Conservation (phyloP, 2,113 vertebrate genomes). For the Tretioscincus oriximinensis region DNA sequence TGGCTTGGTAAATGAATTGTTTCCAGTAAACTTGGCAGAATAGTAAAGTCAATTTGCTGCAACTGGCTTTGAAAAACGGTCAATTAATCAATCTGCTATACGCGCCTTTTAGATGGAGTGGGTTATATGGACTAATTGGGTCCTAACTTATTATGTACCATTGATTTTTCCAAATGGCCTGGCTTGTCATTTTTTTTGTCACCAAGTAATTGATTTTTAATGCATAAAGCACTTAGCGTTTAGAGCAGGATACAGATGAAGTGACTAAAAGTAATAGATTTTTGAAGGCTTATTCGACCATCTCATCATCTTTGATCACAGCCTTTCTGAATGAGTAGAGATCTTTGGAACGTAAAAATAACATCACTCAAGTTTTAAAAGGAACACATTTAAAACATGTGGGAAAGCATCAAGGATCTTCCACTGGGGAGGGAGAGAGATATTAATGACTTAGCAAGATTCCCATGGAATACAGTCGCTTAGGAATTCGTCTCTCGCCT, state of each 20-base stretch:
- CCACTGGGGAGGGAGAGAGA: background rate
- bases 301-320: conserved; percentile 7
- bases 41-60: conserved; percentile 39
- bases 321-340: background rate
- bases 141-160: conserved; percentile 37
- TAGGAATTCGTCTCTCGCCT: too few species aligned
- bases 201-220: conserved; percentile 40
- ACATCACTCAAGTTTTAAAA: conserved; percentile 7
- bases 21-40: conserved; percentile 64
- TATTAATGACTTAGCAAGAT: background rate
- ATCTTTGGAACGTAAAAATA: conserved; percentile 23
- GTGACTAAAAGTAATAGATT: conserved; percentile 34
- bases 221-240: conserved; percentile 33
- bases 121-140: conserved; percentile 50
- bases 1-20: conserved; percentile 60
- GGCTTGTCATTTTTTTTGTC: conserved; percentile 32
- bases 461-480: background rate
- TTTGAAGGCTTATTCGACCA: conserved; percentile 4
- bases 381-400: conserved; percentile 10
- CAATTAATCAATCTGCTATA: conserved; percentile 46
- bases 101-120: conserved; percentile 45
- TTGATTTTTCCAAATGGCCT: conserved; percentile 34
- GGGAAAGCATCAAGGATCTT: background rate
- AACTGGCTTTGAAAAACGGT: conserved; percentile 42
- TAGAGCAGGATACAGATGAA: conserved; percentile 14